Evolutionary conservation across 2,797 vertebrate species (phyloP), one percentile per base, ranked within the genome.

Genomic region (Dryobates pubescens): DNA sequence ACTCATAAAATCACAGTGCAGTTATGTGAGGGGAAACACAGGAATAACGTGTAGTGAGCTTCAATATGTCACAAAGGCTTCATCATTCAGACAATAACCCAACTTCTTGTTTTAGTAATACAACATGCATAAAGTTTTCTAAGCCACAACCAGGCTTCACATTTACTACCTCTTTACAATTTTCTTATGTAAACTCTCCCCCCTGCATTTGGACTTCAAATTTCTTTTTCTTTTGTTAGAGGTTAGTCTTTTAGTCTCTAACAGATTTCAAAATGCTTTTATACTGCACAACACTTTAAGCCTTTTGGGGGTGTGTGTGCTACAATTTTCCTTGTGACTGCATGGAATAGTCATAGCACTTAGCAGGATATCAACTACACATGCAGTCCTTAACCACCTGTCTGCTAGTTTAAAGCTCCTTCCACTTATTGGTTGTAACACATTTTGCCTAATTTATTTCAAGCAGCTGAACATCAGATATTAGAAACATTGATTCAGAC

Each of bases 1-100:
- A 90, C 88, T 94, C 67, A 58, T 85, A 88, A 95, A 96, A 93
- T 77, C 72, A 57, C 51, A 81, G 67, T 7, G 10, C 20, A 74
- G 51, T 73, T 88, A 63, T 58, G 36, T 24, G 45, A 78, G 16
- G 7, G 59, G 82, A 92, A 80, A 80, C 38, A 45, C 7, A 59
- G 38, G 36, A 83, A 72, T 59, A 72, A 86, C 32, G n/a, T 74
- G 17, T 29, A 87, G 59, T 79, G 61, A 90, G 51, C 27, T 87
- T 88, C 41, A 63, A 7, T 17, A 8, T 29, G 57, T 93, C 73
- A 76, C 24, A 82, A 86, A 67, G 16, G 23, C 49, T 74, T 77
- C 87, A 8, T 56, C 49, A 53, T 43, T 72, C 62, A 83, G 32
- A 62, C 53, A 95, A 49, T 18, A 87, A 72, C 14, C 18, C 49